phyloP scores from a whole-genome alignment of 2,113 vertebrate species.

The Megaleporinus macrocephalus region DNA sequence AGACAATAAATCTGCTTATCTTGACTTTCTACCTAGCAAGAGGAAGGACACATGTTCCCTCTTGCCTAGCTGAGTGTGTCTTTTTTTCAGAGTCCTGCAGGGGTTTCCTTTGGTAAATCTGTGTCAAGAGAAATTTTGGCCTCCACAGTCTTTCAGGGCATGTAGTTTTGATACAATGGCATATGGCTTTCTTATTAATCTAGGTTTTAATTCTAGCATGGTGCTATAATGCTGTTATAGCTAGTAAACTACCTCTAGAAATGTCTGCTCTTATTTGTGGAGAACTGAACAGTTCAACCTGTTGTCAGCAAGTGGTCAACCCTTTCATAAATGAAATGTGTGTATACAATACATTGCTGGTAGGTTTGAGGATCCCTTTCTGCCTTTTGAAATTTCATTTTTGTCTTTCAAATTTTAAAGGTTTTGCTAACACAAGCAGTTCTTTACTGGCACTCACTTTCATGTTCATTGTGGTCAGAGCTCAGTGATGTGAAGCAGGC shows the following conservation, averaged over 20 bases:
- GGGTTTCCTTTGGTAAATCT: constrained; percentile 34
- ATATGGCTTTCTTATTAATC: constrained; percentile 17
- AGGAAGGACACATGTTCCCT: constrained; percentile 40
- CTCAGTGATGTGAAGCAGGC: too few relatives aligned
- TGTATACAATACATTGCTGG: too few relatives aligned
- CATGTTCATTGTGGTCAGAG: too few relatives aligned
- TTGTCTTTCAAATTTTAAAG: too few relatives aligned
- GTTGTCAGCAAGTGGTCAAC: too few relatives aligned
- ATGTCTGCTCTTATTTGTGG: neutral
- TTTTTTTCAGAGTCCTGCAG: neutral
- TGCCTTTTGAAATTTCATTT: too few relatives aligned
- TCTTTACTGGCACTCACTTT: too few relatives aligned
- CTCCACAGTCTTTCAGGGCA: neutral
- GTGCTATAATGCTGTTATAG: neutral
- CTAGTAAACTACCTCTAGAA: neutral
- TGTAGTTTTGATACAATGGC: neutral
- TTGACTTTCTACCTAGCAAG: constrained; percentile 7
- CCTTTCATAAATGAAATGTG: too few relatives aligned
- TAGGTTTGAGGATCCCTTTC: too few relatives aligned
- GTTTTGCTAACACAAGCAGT: too few relatives aligned
- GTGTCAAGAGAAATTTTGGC: constrained; percentile 6
- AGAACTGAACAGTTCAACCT: too few relatives aligned
- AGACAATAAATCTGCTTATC: constrained; percentile 22
- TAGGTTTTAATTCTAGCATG: neutral
- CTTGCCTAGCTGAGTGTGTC: constrained; percentile 3